phyloP scores from a whole-genome alignment of 1,140 invertebrate genomes.

The Marisa cornuarietis region DNA sequence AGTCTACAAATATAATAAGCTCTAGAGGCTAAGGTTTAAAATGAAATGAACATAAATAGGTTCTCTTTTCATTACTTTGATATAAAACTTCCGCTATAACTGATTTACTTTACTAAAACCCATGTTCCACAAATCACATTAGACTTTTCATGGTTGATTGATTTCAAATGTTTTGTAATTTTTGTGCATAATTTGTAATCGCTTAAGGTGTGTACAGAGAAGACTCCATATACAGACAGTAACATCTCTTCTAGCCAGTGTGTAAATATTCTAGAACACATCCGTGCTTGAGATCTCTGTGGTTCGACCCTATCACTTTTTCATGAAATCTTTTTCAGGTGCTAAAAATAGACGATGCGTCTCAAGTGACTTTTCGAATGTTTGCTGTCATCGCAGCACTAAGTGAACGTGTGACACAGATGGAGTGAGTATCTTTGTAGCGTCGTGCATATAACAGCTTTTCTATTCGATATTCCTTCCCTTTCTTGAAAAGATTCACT shows the following conservation, averaged over 20 bases:
- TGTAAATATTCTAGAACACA: background rate
- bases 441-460: background rate
- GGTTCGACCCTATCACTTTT: background rate
- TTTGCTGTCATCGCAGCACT: slow-evolving; percentile 63
- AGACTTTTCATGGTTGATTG: no score
- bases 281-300: background rate
- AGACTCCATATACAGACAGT: background rate
- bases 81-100: no score
- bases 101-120: no score
- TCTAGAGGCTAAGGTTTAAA: no score
- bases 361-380: slow-evolving; percentile 63
- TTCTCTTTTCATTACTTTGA: no score
- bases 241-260: background rate
- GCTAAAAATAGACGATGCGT: slow-evolving; percentile 62
- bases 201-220: no score
- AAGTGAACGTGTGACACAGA: slow-evolving; percentile 61
- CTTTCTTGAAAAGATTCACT: background rate
- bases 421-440: slow-evolving; percentile 59
- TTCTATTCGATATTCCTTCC: background rate
- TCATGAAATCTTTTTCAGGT: slow-evolving; percentile 37
- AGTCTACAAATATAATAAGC: no score
- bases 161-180: no score
- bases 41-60: no score
- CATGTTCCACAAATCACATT: no score
- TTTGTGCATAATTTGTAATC: no score